phyloP scores from a whole-genome alignment of 2,797 vertebrate species.

The Austrolebias charrua region DNA sequence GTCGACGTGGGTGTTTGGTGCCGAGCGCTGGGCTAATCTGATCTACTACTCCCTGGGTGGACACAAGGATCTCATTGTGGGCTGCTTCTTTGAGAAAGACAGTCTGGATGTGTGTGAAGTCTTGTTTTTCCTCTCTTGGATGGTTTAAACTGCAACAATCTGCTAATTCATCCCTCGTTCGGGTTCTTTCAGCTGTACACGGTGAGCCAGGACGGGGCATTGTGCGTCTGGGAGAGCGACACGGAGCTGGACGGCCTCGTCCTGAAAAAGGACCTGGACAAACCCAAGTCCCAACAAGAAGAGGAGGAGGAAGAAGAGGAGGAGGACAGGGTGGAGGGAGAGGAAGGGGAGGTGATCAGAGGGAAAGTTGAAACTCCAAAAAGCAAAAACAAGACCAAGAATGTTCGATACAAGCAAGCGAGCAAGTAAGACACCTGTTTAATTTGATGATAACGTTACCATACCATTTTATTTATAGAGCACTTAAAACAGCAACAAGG shows the following conservation, averaged over 20 bases:
- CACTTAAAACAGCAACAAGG: no score
- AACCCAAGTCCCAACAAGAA: slow-evolving; percentile 21
- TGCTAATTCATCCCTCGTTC: not conserved
- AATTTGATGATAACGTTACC: no score
- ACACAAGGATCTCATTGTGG: slow-evolving; percentile 91
- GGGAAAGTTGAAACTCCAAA: slow-evolving; percentile 76
- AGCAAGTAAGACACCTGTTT: slow-evolving; percentile 82
- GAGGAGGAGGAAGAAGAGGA: slow-evolving; percentile 48
- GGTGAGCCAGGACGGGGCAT: slow-evolving; percentile 88
- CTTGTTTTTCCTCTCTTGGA: no score
- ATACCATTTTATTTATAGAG: no score
- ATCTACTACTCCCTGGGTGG: slow-evolving; percentile 94
- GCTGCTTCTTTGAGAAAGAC: slow-evolving; percentile 92
- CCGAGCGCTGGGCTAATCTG: slow-evolving; percentile 93
- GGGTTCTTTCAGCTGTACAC: slow-evolving; percentile 87
- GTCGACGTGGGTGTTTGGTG: slow-evolving; percentile 97
- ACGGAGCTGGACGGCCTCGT: slow-evolving; percentile 83
- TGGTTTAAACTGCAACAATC: not conserved
- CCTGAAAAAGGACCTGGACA: slow-evolving; percentile 51
- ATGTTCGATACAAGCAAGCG: slow-evolving; percentile 84
- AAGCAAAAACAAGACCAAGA: slow-evolving; percentile 74
- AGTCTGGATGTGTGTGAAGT: slow-evolving; percentile 87
- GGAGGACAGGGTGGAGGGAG: slow-evolving; percentile 47
- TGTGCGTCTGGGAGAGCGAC: slow-evolving; percentile 95
- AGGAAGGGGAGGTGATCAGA: slow-evolving; percentile 81